Conservation (phyloP, 2,888 invertebrate species). For the Didymodactylos carnosus region DNA sequence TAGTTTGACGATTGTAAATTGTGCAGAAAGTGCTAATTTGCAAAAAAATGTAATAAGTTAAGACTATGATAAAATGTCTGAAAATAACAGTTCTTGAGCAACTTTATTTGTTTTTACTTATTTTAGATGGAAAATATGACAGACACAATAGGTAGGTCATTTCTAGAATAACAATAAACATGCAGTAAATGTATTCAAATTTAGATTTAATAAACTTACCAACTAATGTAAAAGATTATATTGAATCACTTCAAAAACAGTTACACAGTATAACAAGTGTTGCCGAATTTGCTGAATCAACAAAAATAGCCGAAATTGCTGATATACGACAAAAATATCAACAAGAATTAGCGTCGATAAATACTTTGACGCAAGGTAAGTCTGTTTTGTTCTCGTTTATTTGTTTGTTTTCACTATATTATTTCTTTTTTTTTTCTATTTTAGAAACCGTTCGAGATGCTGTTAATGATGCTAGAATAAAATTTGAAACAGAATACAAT, state of each 20-base stretch:
- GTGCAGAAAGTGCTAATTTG: too few species aligned
- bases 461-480: not conserved
- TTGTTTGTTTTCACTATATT: not conserved
- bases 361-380: not conserved
- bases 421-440: not conserved
- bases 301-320: not conserved
- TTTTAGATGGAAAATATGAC: too few species aligned
- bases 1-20: too few species aligned
- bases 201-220: too few species aligned
- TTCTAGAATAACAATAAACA: too few species aligned
- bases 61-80: too few species aligned
- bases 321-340: not conserved
- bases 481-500: not conserved
- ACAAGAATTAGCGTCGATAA: not conserved
- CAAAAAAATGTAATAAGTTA: too few species aligned
- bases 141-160: too few species aligned
- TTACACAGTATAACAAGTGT: not conserved
- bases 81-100: too few species aligned
- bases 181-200: too few species aligned
- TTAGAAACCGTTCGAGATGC: not conserved
- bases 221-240: not conserved
- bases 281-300: not conserved
- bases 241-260: not conserved
- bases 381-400: too few species aligned
- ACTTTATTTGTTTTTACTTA: too few species aligned